Evolutionary conservation across 2,888 invertebrate genomes (phyloP), one percentile per base, ranked within the genome.

Genomic region (Corythucha ciliata): DNA sequence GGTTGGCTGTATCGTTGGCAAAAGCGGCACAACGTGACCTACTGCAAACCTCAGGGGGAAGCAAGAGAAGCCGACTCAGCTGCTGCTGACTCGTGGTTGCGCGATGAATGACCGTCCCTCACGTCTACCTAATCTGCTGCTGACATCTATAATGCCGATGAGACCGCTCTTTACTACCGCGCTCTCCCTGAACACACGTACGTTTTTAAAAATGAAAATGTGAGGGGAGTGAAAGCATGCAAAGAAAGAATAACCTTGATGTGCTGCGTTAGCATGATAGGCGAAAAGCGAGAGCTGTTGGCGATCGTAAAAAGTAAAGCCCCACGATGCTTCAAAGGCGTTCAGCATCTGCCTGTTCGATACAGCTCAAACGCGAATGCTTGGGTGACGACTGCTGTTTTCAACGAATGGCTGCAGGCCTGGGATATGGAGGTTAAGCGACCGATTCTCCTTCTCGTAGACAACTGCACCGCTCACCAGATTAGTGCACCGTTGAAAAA

Each of bases 241-340:
- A 32, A 45, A 29, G 20, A 32, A 29, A 16, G 45, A n/a, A 20
- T 32, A 29, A 45, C 45, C 16, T 22, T 45, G 18, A 14, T 45
- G 20, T 18, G 27, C 12, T 45, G 45, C 29, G 29, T 14, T 25
- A 66, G 65, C 57, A 63, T 63, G 59, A 57, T 51, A 57, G 66
- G 64, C 18, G 51, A 54, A 25, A 62, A 64, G 59, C 65, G 65
- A 63, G 56, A 58, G 48, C 58, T 63, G 1, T 34, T 67, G 18
- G 60, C 66, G 16, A 64, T 65, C 53, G 64, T 63, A 44, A 65
- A 64, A 61, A 59, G 61, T 27, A 57, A 60, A 60, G 62, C 63
- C 12, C 62, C 63, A 18, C 57, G 62, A 4, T 66, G 64, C 60
- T 66, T 66, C 24, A 63, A 63, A 53, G 62, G 62, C 55, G 58